These are phyloP conservation scores for Thinocorus orbignyianus DNA, from an alignment of 2,113 vertebrate species.

Conservation along the genomic window DNA sequence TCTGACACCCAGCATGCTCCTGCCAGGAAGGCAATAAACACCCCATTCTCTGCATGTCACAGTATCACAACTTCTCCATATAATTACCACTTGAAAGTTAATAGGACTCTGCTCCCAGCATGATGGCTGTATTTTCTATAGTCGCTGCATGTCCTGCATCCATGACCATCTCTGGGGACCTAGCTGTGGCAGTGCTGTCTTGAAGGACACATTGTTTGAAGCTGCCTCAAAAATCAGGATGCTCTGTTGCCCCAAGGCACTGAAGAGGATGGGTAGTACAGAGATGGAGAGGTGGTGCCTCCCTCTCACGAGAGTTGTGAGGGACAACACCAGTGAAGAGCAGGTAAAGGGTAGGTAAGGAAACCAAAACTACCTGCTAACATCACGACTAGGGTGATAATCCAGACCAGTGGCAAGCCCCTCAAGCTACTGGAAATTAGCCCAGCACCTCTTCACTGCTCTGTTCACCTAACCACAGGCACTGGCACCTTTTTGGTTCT, in stretches of 20 bases:
- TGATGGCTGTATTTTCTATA: neutral
- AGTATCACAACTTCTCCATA: neutral
- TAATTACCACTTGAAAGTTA: conserved; percentile 21
- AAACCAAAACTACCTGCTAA: neutral
- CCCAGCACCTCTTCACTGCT: neutral
- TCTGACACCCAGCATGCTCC: neutral
- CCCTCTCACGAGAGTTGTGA: accelerated
- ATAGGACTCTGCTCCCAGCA: neutral
- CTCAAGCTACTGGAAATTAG: neutral
- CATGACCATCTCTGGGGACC: neutral
- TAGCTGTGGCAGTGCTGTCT: neutral
- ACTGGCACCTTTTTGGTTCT: neutral
- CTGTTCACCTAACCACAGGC: neutral
- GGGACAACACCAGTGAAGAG: neutral
- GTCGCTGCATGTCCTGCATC: neutral
- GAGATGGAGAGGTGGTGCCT: neutral
- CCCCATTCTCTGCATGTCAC: neutral
- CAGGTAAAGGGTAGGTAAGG: neutral
- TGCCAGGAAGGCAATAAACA: neutral
- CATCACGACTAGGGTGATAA: neutral
- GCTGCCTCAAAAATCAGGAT: neutral
- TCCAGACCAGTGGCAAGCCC: neutral
- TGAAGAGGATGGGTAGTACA: neutral
- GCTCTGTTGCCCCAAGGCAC: accelerated
- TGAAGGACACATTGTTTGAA: neutral